These are phyloP conservation scores for Tetramorium parvispinum DNA, from an alignment of 1,140 invertebrate species.

Conservation along the genomic window DNA sequence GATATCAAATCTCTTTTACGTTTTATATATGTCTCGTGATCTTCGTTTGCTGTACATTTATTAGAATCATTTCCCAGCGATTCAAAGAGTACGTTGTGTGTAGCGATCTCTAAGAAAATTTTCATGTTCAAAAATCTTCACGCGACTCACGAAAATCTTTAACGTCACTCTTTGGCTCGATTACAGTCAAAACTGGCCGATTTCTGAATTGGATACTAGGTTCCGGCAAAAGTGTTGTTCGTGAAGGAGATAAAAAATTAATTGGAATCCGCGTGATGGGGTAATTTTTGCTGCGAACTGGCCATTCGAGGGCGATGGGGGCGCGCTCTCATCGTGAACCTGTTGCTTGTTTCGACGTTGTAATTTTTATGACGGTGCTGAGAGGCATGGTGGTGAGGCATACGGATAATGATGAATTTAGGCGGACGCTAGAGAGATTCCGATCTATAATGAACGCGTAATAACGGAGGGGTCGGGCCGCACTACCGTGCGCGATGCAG, in stretches of 20 bases:
- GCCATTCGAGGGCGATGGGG: background rate
- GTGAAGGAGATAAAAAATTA: background rate
- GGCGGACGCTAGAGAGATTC: slow-evolving; percentile 21
- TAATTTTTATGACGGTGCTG: slow-evolving; percentile 30
- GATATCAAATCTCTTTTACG: background rate
- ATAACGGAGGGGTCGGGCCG: slow-evolving; percentile 15
- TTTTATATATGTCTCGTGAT: background rate
- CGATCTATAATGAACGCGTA: slow-evolving; percentile 31
- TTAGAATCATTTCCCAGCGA: background rate
- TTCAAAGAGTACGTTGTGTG: background rate
- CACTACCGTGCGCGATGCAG: background rate
- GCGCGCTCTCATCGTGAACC: slow-evolving; percentile 7
- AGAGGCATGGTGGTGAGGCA: background rate
- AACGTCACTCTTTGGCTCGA: background rate
- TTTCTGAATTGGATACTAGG: background rate
- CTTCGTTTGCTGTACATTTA: too few species aligned
- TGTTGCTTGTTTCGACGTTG: slow-evolving; percentile 30
- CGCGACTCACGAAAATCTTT: background rate
- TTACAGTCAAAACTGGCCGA: background rate
- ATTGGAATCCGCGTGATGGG: background rate
- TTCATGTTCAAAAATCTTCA: background rate
- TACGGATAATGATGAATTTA: slow-evolving; percentile 29
- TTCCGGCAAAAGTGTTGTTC: background rate
- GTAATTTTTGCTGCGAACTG: background rate
- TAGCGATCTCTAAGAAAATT: background rate